phyloP scores from a whole-genome alignment of 1,140 invertebrate species.

The Heliconius nattereri region DNA sequence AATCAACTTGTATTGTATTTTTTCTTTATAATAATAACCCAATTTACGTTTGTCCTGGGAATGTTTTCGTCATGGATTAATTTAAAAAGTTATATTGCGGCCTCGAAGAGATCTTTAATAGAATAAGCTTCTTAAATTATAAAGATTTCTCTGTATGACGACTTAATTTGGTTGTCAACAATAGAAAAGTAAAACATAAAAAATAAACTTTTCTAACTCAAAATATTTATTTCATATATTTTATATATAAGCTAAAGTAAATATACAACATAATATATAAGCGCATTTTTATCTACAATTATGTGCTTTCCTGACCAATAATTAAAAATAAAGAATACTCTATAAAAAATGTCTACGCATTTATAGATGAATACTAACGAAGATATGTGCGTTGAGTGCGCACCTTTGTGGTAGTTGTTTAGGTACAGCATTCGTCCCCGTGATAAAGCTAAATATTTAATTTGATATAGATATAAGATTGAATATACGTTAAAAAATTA shows the following conservation, averaged over 20 bases:
- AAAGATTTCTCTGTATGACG: slow-evolving; percentile 35
- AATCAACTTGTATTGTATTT: slow-evolving; percentile 41
- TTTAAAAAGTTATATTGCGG: slow-evolving; percentile 72
- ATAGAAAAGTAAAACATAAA: not conserved
- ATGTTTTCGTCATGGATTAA: slow-evolving; percentile 66
- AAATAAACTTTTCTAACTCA: not conserved
- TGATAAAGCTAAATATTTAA: slow-evolving; percentile 45
- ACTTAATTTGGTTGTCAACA: slow-evolving; percentile 23
- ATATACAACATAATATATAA: no score
- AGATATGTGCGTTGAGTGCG: slow-evolving; percentile 23
- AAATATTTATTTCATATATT: not conserved
- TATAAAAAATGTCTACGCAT: no score
- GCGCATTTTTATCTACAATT: no score
- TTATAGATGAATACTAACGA: no score
- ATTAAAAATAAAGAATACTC: no score
- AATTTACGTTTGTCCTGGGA: slow-evolving; percentile 47
- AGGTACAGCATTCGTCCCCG: slow-evolving; percentile 43
- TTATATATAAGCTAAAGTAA: no score
- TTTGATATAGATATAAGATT: slow-evolving; percentile 3
- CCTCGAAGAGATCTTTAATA: slow-evolving; percentile 42
- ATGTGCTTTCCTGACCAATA: no score
- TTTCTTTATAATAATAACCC: slow-evolving; percentile 43
- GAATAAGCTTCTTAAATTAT: slow-evolving; percentile 43
- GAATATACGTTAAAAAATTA: no score
- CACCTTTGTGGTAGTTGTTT: slow-evolving; percentile 50